Conservation (phyloP, 2,888 invertebrate genomes). For the Caenorhabditis zanzibari region DNA sequence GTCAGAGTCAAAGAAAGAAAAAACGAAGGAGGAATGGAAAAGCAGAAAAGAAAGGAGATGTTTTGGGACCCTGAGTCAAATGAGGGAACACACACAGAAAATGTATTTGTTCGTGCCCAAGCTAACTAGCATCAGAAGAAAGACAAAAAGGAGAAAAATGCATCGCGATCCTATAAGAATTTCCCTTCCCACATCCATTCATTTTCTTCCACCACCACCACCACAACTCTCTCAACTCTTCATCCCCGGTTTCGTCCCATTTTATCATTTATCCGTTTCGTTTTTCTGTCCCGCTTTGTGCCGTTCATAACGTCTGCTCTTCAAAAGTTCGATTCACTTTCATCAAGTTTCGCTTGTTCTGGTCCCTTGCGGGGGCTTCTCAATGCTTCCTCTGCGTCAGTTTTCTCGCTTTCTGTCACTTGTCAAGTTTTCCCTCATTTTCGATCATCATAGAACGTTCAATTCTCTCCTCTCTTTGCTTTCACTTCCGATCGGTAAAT, state of each 20-base stretch:
- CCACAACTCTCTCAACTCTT: not conserved
- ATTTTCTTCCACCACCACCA: not conserved
- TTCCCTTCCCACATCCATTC: constrained; percentile 15
- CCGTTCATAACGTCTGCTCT: constrained; percentile 30
- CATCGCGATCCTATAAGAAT: constrained; percentile 21
- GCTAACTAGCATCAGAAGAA: constrained; percentile 49
- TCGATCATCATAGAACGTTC: constrained; percentile 49
- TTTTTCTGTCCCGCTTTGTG: not conserved
- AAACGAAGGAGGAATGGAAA: not conserved
- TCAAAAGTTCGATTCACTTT: constrained; percentile 29
- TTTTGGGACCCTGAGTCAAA: constrained; percentile 61
- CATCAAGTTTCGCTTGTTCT: constrained; percentile 14
- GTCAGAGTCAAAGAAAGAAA: constrained; percentile 28
- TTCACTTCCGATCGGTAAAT: constrained; percentile 5
- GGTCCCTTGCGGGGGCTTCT: constrained; percentile 49
- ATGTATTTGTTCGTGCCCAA: constrained; percentile 50
- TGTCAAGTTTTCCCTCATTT: constrained; percentile 43
- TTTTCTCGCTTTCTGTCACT: constrained; percentile 36
- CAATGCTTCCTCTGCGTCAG: constrained; percentile 27
- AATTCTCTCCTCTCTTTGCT: constrained; percentile 7
- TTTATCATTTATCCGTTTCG: constrained; percentile 20
- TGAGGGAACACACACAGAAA: constrained; percentile 46
- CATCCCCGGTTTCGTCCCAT: not conserved
- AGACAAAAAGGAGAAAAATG: constrained; percentile 19
- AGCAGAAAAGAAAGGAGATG: constrained; percentile 27